Base-by-base conservation (phyloP, 2,888 invertebrate species). In the Hydropsyche betteni region DNA sequence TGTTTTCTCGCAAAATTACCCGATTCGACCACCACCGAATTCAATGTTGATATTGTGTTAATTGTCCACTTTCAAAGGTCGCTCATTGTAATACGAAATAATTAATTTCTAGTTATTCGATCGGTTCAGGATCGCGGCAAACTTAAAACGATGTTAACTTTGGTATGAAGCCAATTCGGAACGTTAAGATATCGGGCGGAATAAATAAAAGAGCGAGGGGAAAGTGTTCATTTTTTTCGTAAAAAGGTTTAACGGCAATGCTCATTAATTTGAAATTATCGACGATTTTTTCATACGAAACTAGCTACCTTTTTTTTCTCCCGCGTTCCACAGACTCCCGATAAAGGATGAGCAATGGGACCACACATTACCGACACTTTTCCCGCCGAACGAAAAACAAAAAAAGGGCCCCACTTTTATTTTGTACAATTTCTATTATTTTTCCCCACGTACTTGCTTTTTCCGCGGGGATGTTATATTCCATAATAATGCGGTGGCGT, bases 71-170 rank as follows among this genome's bases (percentile, higher is more conserved):
- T n/a, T 55, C 16, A 10, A 5, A n/a, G n/a, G 55, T 44, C 55
- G 55, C 55, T n/a, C 55, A 64, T 34, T 36, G 64, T 64, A 12
- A 4, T 33, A 61, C 33, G 16, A 33, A 33, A 33, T 61, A 61
- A 61, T 68, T 74, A 74, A 69, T 69, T 55, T 55, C 69, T 24
- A 14, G 44, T 74, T 74, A 68, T 53, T 50, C 68, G 69, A 50
- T 68, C 55, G 55, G 69, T 69, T 74, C 51, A 24, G 38, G 50
- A 74, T 52, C 44, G 74, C 74, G 74, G 74, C 55, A 5, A 69
- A 74, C 69, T 64, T 74, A 68, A 75, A 75, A 70, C 75, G 75
- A 70, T 61, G 34, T 64, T 52, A 68, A 68, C 75, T 24, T 70
- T 61, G 61, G 70, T 69, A 61, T 51, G 55, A 51, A 55, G 55